These are phyloP conservation scores for Helicoverpa assulta DNA, from an alignment of 2,888 invertebrate species.

Conservation along the genomic window DNA sequence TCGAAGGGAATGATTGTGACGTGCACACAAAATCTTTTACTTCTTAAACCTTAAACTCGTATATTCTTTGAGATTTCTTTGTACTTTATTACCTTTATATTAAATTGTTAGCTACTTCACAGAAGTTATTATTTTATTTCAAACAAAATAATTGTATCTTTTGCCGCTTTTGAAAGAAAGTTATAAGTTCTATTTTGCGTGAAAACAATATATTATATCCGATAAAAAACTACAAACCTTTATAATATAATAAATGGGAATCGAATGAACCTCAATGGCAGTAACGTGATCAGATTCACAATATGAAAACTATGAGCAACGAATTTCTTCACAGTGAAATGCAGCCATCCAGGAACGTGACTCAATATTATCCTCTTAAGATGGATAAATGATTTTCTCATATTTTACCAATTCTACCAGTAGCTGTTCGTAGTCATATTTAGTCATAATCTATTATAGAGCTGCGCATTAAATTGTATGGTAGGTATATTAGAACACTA, in stretches of 20 bases:
- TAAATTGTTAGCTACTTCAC: constrained; percentile 25
- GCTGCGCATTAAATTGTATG: background rate
- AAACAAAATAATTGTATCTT: no score
- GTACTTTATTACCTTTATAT: constrained; percentile 13
- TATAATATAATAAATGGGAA: constrained; percentile 77
- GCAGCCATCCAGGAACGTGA: constrained; percentile 59
- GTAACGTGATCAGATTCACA: constrained; percentile 76
- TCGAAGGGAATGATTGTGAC: constrained; percentile 85
- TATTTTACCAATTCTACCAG: constrained; percentile 43
- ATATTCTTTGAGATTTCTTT: constrained; percentile 34
- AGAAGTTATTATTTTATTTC: no score
- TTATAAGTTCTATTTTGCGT: background rate
- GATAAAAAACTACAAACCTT: constrained; percentile 70
- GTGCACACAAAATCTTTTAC: constrained; percentile 80
- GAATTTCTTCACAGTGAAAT: constrained; percentile 63
- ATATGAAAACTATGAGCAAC: constrained; percentile 70
- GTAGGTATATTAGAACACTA: constrained; percentile 19
- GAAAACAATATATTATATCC: constrained; percentile 33
- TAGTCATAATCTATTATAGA: background rate
- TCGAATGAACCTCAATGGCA: constrained; percentile 76
- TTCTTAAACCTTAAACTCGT: constrained; percentile 63
- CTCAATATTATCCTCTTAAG: constrained; percentile 58
- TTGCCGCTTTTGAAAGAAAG: background rate
- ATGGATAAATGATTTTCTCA: constrained; percentile 53
- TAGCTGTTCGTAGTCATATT: constrained; percentile 19